Conservation (phyloP, 2,113 vertebrate species). For the Variabilichromis moorii region DNA sequence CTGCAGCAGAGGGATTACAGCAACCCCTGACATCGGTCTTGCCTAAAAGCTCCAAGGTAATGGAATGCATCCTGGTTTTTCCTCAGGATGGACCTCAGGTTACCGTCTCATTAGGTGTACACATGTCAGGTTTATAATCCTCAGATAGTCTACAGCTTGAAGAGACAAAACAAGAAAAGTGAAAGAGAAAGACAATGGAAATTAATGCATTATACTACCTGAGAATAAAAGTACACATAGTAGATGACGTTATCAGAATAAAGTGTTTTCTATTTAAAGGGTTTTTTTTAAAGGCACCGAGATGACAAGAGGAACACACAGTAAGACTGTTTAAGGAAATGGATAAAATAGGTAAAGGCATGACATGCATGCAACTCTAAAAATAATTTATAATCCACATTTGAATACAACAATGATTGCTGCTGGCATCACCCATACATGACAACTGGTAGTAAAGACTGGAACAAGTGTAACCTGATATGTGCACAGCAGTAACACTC, state of each 20-base stretch:
- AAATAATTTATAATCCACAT: conserved; percentile 7
- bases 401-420: background rate
- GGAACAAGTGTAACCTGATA: conserved; percentile 10
- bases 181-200: background rate
- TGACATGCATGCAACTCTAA: background rate
- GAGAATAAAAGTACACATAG: background rate
- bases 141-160: background rate
- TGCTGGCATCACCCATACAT: background rate
- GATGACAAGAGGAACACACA: background rate
- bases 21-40: background rate
- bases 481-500: background rate
- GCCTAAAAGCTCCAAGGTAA: background rate
- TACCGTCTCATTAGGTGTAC: conserved; percentile 20
- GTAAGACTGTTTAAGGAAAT: background rate
- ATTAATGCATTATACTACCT: background rate
- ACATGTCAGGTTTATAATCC: conserved; percentile 19
- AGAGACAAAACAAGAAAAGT: background rate
- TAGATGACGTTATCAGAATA: background rate
- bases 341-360: background rate
- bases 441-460: background rate
- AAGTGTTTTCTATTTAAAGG: background rate
- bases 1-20: background rate
- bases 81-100: conserved; percentile 33
- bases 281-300: background rate
- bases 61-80: conserved; percentile 41